Evolutionary conservation across 2,888 invertebrate species (phyloP), one percentile per base, ranked within the genome.

Genomic region (Mystacides longicornis): DNA sequence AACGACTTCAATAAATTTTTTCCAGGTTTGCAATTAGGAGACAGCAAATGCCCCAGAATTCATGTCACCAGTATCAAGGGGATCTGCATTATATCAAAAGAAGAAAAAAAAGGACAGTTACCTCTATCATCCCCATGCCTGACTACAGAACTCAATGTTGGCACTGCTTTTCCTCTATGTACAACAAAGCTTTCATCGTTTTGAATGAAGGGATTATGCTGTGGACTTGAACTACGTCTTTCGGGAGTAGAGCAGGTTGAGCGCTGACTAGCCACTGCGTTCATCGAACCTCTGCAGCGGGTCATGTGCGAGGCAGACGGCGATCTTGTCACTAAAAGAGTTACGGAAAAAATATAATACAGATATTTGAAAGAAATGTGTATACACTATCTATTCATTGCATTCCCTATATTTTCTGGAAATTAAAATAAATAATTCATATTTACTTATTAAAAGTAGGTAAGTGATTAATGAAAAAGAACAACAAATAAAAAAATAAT

Each of bases 151-250:
- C 85, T 82, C 61, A 88, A 70, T 21, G 93, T 93, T 51, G 91
- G 87, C 66, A 92, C 81, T 61, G 84, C 87, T 65, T 83, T 80
- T 49, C 86, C 86, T 62, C 87, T 80, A 72, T 93, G 91, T 59
- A 91, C 91, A 46, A 90, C 86, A 71, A 89, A 93, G 63, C 84
- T 83, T 52, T 87, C 87, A 5, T 84, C 78, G 60, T 73, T 74
- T 23, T 49, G 56, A 21, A 53, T 31, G 27, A 59, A 56, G 47
- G 53, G 51, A 42, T 23, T 54, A 16, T 42, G 52, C 47, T 58
- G 57, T 16, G 75, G 74, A 49, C 72, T 72, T 59, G 66, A 68
- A 63, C 72, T 71, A 50, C 75, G 66, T 0, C 75, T 65, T 64
- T 74, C 75, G 5, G 75, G 75, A 52, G 74, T 74, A 1, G 75